phyloP scores from a whole-genome alignment of 2,888 invertebrate species.

The Tupiocoris notatus region DNA sequence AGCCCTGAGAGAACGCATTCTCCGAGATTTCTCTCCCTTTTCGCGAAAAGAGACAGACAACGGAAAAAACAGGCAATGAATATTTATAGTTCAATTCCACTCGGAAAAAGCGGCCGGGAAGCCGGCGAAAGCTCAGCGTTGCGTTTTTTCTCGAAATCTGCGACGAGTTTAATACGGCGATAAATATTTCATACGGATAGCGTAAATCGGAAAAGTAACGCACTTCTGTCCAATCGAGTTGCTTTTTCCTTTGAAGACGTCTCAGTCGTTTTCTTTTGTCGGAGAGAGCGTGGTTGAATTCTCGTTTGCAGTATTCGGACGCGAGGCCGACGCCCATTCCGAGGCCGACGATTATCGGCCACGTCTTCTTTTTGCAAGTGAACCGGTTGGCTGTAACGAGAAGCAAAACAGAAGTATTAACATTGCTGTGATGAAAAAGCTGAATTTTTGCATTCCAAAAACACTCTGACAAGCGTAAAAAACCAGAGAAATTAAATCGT shows the following conservation, averaged over 20 bases:
- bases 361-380: constrained; percentile 25
- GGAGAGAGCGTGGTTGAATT: constrained; percentile 20
- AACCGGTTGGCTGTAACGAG: constrained; percentile 8
- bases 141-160: not conserved
- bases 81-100: constrained; percentile 30
- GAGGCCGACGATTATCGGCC: constrained; percentile 25
- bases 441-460: no score
- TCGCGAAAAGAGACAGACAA: not conserved
- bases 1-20: not conserved
- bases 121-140: not conserved
- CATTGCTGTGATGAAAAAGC: no score
- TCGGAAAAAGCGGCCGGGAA: not conserved
- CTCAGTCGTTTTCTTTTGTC: constrained; percentile 20
- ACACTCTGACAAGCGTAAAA: no score
- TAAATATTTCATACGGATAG: no score
- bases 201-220: not conserved
- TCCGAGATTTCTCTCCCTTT: constrained; percentile 6
- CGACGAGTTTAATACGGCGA: not conserved
- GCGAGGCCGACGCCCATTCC: constrained; percentile 27
- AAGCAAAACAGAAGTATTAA: not conserved
- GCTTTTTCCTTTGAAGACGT: not conserved
- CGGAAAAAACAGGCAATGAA: constrained; percentile 29
- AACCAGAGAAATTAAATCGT: no score
- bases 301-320: constrained; percentile 36
- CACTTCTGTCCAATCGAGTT: constrained; percentile 2